phyloP scores from a whole-genome alignment of 2,113 vertebrate genomes.

The Hyaena hyaena region DNA sequence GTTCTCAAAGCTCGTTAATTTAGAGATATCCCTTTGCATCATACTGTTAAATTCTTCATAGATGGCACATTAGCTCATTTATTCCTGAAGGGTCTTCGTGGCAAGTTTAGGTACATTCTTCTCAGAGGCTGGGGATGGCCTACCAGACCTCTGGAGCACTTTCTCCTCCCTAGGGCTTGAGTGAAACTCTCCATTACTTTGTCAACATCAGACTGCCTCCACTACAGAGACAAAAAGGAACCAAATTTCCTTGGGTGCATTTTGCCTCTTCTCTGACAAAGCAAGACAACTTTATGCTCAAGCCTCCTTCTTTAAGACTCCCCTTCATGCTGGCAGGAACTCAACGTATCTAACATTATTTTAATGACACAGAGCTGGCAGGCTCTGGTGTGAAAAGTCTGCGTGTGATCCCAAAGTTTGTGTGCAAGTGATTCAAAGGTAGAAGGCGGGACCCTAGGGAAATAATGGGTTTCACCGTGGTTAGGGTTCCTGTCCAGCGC shows the following conservation, averaged over 20 bases:
- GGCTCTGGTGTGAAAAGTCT: not conserved
- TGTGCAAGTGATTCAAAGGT: not conserved
- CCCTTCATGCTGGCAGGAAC: not conserved
- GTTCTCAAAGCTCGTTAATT: not conserved
- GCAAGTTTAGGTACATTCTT: slow-evolving; percentile 41
- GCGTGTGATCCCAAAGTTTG: not conserved
- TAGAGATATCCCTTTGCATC: not conserved
- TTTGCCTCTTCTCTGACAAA: slow-evolving; percentile 60
- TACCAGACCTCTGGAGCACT: not conserved
- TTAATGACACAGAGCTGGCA: not conserved
- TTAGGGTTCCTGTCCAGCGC: not conserved
- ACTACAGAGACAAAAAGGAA: not conserved
- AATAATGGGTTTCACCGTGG: not conserved
- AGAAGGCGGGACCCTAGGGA: not conserved
- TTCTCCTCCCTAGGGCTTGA: slow-evolving; percentile 17
- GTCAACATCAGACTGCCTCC: slow-evolving; percentile 37
- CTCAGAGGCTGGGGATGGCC: not conserved
- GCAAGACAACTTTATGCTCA: slow-evolving; percentile 37
- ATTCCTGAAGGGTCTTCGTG: slow-evolving; percentile 17
- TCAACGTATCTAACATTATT: not conserved
- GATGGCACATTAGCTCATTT: slow-evolving; percentile 3
- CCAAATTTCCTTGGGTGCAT: not conserved
- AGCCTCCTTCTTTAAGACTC: not conserved
- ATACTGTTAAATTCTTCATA: not conserved
- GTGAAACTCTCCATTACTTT: slow-evolving; percentile 57